These are phyloP conservation scores for Allobates femoralis DNA, from an alignment of 2,797 vertebrate species.

Conservation along the genomic window DNA sequence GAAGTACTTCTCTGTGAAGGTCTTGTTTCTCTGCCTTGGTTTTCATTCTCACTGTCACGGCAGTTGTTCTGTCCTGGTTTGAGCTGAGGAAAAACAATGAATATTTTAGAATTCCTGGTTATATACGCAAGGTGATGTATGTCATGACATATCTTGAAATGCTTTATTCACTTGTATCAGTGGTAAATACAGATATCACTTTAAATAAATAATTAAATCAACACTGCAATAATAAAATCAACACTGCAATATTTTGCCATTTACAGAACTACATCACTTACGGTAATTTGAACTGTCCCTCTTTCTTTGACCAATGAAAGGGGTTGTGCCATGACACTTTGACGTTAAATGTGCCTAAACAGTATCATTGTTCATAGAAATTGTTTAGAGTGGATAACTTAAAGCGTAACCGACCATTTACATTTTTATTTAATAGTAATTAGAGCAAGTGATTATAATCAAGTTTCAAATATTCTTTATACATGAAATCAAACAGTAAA, in stretches of 20 bases:
- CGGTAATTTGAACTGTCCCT: not conserved
- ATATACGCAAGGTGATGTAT: not conserved
- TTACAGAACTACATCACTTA: not conserved
- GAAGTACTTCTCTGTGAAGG: constrained; percentile 88
- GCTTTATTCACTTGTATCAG: not conserved
- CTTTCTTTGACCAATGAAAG: too few relatives aligned
- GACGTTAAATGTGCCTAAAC: too few relatives aligned
- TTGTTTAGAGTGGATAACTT: too few relatives aligned
- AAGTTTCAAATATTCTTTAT: too few relatives aligned
- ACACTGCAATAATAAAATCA: not conserved
- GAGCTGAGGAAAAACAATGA: constrained; percentile 75
- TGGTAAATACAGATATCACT: not conserved
- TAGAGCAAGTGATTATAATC: too few relatives aligned
- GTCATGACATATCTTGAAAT: not conserved
- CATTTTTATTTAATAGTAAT: too few relatives aligned
- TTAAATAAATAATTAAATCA: not conserved
- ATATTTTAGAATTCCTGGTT: constrained; percentile 11
- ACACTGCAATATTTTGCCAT: not conserved
- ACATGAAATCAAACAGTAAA: too few relatives aligned
- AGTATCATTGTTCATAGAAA: too few relatives aligned
- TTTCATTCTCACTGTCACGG: constrained; percentile 92
- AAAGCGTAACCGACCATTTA: too few relatives aligned
- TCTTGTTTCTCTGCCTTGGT: constrained; percentile 85
- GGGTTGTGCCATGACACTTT: too few relatives aligned
- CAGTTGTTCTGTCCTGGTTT: constrained; percentile 90